Evolutionary conservation across 2,797 vertebrate species (phyloP), one percentile per base, ranked within the genome.

Genomic region (Choloepus didactylus): DNA sequence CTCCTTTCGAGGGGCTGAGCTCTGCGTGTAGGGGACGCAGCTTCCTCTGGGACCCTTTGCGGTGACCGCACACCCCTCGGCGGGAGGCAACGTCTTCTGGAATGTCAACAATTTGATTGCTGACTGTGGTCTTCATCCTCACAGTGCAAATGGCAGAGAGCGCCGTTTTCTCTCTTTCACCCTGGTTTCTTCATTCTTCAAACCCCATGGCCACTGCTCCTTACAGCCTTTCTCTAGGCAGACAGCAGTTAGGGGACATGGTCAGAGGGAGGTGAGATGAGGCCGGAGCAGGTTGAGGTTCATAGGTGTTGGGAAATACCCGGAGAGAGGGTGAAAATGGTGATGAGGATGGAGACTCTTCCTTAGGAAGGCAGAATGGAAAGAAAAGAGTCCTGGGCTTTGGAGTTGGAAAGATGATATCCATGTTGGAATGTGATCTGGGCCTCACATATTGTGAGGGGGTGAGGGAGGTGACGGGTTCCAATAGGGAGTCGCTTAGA

Each of bases 291-390:
- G 23, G 2, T 23, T 35, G 66, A 66, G 8, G 64, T 35, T 82
- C 23, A 6, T 62, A 81, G 56, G n/a, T 27, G n/a, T 35, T 31
- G 2, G 25, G n/a, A 56, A 31, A 21, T 35, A 23, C 19, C 56
- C 46, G 67, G n/a, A 54, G 38, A 56, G 18, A 12, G 11, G 27
- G 31, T 35, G 56, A 14, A 46, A 60, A 38, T 56, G 69, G 29
- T 51, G 41, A 38, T 51, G 51, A 83, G 72, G 41, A 10, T 9
- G 7, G 10, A 15, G 51, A 51, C 38, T 59, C 31, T 83, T 70
- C 67, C 82, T 67, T 79, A 66, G 8, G 38, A 69, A 95, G 86
- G 95, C 94, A 96, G 73, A 87, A n/a, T 44, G 27, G 27, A 64
- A 60, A 54, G 31, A 25, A 82, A 69, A 51, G 38, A 66, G 54